A percentile compares a stretch with the other conserved stretches of the same genome.
These are phyloP conservation scores for Sylvia borin DNA, from an alignment of 2,797 vertebrate genomes.

Conservation along the genomic window DNA sequence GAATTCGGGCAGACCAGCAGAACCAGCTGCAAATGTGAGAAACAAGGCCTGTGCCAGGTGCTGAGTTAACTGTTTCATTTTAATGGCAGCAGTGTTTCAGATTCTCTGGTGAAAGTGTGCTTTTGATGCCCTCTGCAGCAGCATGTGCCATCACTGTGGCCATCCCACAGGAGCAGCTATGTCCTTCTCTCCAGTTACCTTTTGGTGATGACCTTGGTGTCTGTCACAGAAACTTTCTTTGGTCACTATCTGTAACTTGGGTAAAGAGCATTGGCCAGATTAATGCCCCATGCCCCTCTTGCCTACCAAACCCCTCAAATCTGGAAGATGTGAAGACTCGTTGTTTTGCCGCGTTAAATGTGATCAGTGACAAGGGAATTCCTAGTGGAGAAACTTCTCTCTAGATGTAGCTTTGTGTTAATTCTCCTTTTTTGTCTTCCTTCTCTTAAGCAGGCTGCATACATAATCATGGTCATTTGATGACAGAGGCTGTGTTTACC, in stretches of 20 bases:
- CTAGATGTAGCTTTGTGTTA: neutral
- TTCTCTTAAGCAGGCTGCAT: neutral
- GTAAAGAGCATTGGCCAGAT: neutral
- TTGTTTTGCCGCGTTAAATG: neutral
- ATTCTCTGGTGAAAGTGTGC: neutral
- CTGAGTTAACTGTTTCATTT: neutral
- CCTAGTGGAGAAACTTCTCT: neutral
- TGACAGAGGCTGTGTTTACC: neutral
- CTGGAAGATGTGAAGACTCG: neutral
- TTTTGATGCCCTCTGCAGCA: fast-evolving
- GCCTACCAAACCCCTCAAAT: fast-evolving
- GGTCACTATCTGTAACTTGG: neutral
- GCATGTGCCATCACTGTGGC: neutral
- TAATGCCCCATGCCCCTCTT: neutral
- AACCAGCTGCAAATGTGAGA: neutral
- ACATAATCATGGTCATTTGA: fast-evolving
- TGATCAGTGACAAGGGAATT: neutral
- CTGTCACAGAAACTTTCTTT: neutral
- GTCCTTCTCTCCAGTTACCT: neutral
- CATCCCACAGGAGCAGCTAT: neutral
- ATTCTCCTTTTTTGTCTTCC: neutral
- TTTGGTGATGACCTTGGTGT: neutral
- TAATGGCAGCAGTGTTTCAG: neutral
- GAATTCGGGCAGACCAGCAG: neutral
- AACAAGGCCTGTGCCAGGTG: neutral